Conservation (phyloP, 2,797 vertebrate genomes). For the Peromyscus nudipes region DNA sequence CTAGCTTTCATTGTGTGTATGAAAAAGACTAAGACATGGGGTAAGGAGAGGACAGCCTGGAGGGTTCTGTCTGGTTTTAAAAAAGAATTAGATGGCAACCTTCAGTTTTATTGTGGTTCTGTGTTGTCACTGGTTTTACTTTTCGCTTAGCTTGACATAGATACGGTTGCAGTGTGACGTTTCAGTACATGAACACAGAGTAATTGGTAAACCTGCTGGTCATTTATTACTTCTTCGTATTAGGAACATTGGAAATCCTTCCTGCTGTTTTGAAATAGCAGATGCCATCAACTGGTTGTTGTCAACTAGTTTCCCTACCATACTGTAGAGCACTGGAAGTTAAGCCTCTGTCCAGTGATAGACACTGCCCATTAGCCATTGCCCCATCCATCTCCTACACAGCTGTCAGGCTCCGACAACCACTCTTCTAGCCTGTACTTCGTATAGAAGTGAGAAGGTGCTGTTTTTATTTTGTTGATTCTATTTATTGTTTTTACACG, state of each 20-base stretch:
- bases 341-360: background rate
- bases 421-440: background rate
- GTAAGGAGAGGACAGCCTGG: background rate
- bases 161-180: too few species aligned
- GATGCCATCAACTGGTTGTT: background rate
- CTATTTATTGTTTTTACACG: background rate
- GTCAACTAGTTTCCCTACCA: background rate
- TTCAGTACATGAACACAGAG: background rate
- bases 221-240: background rate
- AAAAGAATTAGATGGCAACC: background rate
- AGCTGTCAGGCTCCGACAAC: background rate
- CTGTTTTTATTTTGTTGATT: background rate
- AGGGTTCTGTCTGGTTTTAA: background rate
- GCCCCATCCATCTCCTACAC: too few species aligned
- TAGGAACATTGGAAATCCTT: background rate
- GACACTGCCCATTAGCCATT: too few species aligned
- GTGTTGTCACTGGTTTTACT: background rate
- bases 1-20: background rate
- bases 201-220: background rate
- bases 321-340: background rate
- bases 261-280: background rate
- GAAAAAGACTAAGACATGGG: background rate
- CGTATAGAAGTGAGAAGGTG: background rate
- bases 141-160: background rate
- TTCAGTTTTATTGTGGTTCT: background rate